phyloP scores from a whole-genome alignment of 2,113 vertebrate genomes.

The Pygoscelis adeliae region DNA sequence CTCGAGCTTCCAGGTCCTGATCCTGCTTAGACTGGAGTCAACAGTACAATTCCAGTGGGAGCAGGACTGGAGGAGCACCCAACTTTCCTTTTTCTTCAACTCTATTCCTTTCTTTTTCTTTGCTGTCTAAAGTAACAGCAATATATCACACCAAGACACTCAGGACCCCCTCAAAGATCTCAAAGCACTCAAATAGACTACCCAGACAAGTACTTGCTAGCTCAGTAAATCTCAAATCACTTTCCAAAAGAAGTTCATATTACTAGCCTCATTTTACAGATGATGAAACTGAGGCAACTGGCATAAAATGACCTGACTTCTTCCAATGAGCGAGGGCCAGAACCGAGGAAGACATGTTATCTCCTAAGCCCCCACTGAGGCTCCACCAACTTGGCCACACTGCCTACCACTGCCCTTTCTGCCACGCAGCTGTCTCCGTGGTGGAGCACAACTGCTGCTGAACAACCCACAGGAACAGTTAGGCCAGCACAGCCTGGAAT shows the following conservation, averaged over 20 bases:
- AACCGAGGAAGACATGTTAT: not conserved
- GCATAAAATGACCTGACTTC: not conserved
- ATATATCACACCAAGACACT: not conserved
- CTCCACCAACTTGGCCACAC: not conserved
- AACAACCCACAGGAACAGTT: not conserved
- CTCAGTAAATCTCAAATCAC: conserved; percentile 32
- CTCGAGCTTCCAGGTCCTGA: conserved; percentile 7
- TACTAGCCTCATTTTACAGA: conserved; percentile 44
- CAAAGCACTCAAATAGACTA: not conserved
- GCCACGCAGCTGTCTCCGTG: conserved; percentile 15
- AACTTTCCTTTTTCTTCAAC: not conserved
- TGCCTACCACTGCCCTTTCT: not conserved
- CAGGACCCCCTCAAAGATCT: conserved; percentile 1
- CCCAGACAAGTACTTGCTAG: conserved; percentile 11
- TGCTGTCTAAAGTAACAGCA: not conserved
- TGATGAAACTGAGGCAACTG: conserved; percentile 28
- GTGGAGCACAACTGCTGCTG: conserved; percentile 20
- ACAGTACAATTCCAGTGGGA: not conserved
- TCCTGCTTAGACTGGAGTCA: not conserved
- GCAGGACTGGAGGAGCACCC: not conserved
- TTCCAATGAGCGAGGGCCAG: not conserved
- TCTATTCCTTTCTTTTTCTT: not conserved
- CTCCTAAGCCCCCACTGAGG: not conserved
- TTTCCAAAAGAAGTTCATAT: conserved; percentile 43
- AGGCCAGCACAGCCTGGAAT: not conserved